Evolutionary conservation across 2,888 invertebrate species (phyloP).

Genomic region (Lissonota sp.): DNA sequence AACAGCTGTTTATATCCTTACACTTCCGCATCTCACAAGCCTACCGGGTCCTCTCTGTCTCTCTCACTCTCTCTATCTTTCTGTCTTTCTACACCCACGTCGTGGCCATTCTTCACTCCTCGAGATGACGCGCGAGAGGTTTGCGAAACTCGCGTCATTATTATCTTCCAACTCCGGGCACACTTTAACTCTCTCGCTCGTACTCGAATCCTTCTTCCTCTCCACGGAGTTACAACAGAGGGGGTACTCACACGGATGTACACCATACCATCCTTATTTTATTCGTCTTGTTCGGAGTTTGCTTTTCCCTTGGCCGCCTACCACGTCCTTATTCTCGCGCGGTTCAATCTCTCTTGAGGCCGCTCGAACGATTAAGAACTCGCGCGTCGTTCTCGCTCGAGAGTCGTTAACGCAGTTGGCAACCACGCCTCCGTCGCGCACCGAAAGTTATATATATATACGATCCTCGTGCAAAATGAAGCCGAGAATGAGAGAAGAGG

Average conservation of each 20-base stretch:
- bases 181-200: not conserved
- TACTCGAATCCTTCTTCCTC: too few species aligned
- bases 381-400: slow-evolving; percentile 12
- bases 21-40: slow-evolving; percentile 26
- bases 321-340: slow-evolving; percentile 17
- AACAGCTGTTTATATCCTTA: slow-evolving; percentile 47
- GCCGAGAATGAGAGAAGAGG: too few species aligned
- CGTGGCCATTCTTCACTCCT: slow-evolving; percentile 61
- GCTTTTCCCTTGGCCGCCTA: too few species aligned
- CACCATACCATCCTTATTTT: too few species aligned
- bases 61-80: not conserved
- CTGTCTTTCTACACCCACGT: slow-evolving; percentile 25
- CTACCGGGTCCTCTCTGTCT: not conserved
- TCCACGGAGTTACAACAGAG: not conserved
- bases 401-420: slow-evolving; percentile 77
- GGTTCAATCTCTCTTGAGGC: not conserved
- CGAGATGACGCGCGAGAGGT: slow-evolving; percentile 54
- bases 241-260: too few species aligned
- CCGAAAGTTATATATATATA: slow-evolving; percentile 63
- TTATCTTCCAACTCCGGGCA: slow-evolving; percentile 35
- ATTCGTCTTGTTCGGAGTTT: too few species aligned
- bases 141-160: slow-evolving; percentile 54
- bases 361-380: slow-evolving; percentile 30
- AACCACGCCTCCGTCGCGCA: slow-evolving; percentile 74
- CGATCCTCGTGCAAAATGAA: not conserved